phyloP scores from a whole-genome alignment of 2,113 vertebrate species.

The Todiramphus chloris region DNA sequence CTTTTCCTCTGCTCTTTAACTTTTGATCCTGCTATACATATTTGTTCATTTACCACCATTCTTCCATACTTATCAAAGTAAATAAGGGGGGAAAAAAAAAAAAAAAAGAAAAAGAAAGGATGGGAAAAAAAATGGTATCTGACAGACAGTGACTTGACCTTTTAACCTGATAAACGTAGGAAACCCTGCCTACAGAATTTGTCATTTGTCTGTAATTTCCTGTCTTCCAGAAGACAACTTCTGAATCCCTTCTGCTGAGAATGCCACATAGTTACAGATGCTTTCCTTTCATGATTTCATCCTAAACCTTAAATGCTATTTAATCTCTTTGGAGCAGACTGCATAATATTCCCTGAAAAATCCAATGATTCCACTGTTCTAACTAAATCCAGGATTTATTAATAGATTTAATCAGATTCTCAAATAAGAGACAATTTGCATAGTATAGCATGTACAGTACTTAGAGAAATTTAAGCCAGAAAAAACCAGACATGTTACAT shows the following conservation, averaged over 20 bases:
- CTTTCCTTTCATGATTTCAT: not conserved
- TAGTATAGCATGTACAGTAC: not conserved
- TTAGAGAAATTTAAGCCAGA: not conserved
- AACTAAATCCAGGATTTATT: not conserved
- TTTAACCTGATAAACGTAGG: not conserved
- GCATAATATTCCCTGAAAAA: not conserved
- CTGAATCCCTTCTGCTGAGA: not conserved
- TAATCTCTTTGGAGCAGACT: not conserved
- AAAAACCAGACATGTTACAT: not conserved
- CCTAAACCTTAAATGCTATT: not conserved
- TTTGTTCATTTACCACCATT: not conserved
- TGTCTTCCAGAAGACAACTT: not conserved
- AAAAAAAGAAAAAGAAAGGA: rapidly evolving
- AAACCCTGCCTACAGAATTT: not conserved
- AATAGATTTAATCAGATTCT: conserved; percentile 16
- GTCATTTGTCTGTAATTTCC: not conserved
- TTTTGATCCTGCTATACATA: not conserved
- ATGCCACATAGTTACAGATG: not conserved
- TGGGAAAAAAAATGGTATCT: rapidly evolving
- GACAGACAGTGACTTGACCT: not conserved
- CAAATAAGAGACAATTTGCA: not conserved
- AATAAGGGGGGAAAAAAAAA: not conserved
- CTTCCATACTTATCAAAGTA: not conserved
- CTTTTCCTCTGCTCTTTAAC: not conserved
- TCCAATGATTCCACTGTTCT: not conserved